Evolutionary conservation across 2,888 invertebrate genomes (phyloP), one percentile per base, ranked within the genome.

Genomic region (Alsophila aescularia): DNA sequence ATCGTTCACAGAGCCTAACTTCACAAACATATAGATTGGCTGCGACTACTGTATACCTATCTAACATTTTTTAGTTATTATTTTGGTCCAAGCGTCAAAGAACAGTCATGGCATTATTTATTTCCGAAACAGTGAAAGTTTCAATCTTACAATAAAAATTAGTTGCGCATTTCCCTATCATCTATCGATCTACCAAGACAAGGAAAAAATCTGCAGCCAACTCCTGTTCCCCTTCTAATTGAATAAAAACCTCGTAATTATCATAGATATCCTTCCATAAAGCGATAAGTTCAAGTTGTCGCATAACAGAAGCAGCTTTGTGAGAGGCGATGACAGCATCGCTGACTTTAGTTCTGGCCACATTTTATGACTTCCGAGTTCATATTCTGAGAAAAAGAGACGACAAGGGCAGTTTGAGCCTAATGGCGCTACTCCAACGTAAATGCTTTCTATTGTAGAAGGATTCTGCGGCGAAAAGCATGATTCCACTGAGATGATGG

Each of bases 161-260:
- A 24, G 15, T 35, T 36, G 10, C 13, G 13, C 34, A 9, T 37
- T 36, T 27, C 27, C 10, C 14, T 48, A 32, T 21, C 21, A 31
- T 34, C 8, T 32, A 47, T 37, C n/a, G 32, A 52, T 45, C 32
- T 44, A 8, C 14, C 24, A 42, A 53, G 53, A 59, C 44, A 57
- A 52, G 40, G 37, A 34, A 58, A 52, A 58, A 54, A 10, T 40
- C 52, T 39, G 58, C 52, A 42, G 34, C 42, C 27, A 45, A 52
- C 48, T 32, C 49, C 50, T 47, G 43, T 55, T 55, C 45, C 44
- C 60, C 48, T 52, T 60, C 40, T 60, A 60, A 63, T 63, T 63
- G 55, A 60, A 63, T 58, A 60, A 60, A 62, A 60, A 51, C 53
- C 55, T 48, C 55, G 53, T 64, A 59, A 64, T 64, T 64, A 62